Evolutionary conservation across 2,797 vertebrate species (phyloP).

Genomic region (Onychomys arenicola): DNA sequence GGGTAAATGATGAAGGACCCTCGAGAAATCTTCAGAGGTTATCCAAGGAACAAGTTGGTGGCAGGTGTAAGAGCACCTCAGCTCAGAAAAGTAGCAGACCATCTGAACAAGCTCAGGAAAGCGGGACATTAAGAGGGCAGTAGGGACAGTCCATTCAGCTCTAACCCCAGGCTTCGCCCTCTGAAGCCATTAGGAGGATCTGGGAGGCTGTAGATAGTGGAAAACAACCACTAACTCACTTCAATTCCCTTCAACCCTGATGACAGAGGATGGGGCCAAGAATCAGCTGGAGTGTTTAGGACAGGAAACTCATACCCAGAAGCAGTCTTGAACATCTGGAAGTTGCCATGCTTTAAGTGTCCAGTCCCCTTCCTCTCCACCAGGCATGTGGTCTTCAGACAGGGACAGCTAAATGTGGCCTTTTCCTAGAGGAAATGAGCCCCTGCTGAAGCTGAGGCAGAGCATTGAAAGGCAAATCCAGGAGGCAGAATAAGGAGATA

Average conservation of each 20-base stretch:
- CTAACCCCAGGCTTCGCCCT: background rate
- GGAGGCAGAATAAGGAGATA: background rate
- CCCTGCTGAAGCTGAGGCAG: rapidly evolving
- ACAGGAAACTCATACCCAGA: background rate
- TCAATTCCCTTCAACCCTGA: background rate
- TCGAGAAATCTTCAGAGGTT: background rate
- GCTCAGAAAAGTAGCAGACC: background rate
- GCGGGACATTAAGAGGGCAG: background rate
- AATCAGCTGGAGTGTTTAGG: background rate
- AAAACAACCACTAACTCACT: background rate
- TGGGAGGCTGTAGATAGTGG: background rate
- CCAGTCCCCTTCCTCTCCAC: background rate
- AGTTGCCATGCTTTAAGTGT: background rate
- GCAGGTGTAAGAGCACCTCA: background rate
- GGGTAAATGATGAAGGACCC: background rate
- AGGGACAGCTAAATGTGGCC: background rate
- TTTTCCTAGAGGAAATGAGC: background rate
- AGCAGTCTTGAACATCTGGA: background rate
- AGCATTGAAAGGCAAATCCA: too few relatives aligned
- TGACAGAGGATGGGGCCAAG: background rate
- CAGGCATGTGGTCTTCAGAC: background rate
- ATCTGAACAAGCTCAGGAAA: background rate
- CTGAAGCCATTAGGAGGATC: background rate
- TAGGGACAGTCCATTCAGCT: background rate
- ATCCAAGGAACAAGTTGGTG: too few relatives aligned